These are phyloP conservation scores for Drosophila nigritarsus DNA, from an alignment of 2,888 invertebrate genomes.

Conservation along the genomic window DNA sequence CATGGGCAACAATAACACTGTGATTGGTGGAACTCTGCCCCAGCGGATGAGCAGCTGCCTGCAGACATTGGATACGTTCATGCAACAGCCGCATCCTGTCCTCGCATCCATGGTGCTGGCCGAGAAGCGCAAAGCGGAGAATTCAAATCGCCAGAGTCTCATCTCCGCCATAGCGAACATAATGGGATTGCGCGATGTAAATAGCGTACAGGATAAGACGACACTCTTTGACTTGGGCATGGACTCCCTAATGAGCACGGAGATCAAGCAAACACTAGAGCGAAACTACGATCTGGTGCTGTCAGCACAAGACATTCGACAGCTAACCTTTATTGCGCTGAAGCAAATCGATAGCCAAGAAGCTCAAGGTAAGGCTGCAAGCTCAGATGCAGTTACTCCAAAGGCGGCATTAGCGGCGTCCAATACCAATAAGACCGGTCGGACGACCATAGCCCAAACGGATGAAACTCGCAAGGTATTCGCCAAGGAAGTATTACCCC, in stretches of 20 bases:
- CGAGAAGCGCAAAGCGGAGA: slow-evolving; percentile 90
- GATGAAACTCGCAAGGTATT: slow-evolving; percentile 87
- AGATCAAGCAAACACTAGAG: slow-evolving; percentile 98
- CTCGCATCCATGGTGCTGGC: slow-evolving; percentile 94
- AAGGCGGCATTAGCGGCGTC: neutral
- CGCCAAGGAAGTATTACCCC: slow-evolving; percentile 91
- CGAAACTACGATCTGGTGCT: slow-evolving; percentile 95
- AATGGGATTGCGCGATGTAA: slow-evolving; percentile 94
- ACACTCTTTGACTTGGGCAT: slow-evolving; percentile 97
- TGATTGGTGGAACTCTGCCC: slow-evolving; percentile 97
- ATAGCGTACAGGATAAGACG: slow-evolving; percentile 90
- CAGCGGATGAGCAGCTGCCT: slow-evolving; percentile 97
- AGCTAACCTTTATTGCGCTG: slow-evolving; percentile 91
- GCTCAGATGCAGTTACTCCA: slow-evolving; percentile 3
- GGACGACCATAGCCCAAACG: slow-evolving; percentile 82
- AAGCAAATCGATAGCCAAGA: slow-evolving; percentile 85
- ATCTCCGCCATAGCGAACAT: slow-evolving; percentile 94
- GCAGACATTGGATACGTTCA: slow-evolving; percentile 93
- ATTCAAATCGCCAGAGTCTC: slow-evolving; percentile 88
- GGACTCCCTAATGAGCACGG: slow-evolving; percentile 99
- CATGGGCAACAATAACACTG: slow-evolving; percentile 95
- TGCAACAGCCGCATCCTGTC: slow-evolving; percentile 94
- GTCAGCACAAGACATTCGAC: slow-evolving; percentile 95
- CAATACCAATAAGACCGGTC: slow-evolving; percentile 29
- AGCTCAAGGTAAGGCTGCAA: slow-evolving; percentile 13